Evolutionary conservation across 1,140 invertebrate species (phyloP), one percentile per base, ranked within the genome.

Genomic region (Ectropis grisescens): DNA sequence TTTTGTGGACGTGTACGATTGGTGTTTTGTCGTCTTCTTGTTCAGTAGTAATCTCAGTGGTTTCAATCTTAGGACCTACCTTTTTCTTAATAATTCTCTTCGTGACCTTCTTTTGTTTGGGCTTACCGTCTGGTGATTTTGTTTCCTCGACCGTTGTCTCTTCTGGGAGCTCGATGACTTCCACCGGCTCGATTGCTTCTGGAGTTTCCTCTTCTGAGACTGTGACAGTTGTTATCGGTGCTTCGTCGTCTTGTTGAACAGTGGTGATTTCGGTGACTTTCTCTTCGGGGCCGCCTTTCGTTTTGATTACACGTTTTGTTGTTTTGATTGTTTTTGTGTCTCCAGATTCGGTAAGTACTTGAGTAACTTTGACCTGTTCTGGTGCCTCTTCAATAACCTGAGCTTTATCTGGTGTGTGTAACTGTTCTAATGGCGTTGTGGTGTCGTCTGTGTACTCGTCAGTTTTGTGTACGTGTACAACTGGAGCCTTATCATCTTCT

Each of bases 31-130:
- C 43, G 9, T 51, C 58, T 45, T 65, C 50, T 54, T 66, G 46
- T 26, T 66, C 43, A n/a, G 65, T 69, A 6, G 41, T 37, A 33
- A 69, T 61, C 40, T 62, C 44, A 22, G 59, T 69, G 2, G 57
- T 50, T 54, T 67, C 52, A 26, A 61, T 28, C 48, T 56, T 61
- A 7, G 37, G 37, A 0, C 50, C 44, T 16, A 30, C 19, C 26
- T 37, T 50, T 44, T 64, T 81, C 36, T 69, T 82, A 11, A 74
- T 55, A 2, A 61, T 50, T 6, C 60, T 58, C 44, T 71, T 79
- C 13, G 65, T 74, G 2, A 60, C 59, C 24, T 60, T 61, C 37
- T 66, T 78, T 34, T 67, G 58, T 32, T 22, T 32, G 8, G 16
- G 15, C 30, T 32, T 32, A 32, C 61, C 58, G 36, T 61, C 49